Conservation (phyloP, 2,888 invertebrate genomes). For the Agrotis puta region DNA sequence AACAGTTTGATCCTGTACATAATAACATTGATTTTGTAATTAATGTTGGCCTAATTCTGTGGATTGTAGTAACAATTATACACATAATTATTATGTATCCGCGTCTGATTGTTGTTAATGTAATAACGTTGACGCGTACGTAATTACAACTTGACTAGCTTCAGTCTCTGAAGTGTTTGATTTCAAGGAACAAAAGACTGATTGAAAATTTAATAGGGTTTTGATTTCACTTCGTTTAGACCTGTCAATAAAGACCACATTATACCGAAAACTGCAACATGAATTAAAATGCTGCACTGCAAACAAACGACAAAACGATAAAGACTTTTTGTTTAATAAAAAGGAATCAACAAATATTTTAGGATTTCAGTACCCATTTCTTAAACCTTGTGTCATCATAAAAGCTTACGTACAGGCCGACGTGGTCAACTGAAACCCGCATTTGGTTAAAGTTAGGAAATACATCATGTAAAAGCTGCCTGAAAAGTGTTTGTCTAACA, state of each 20-base stretch:
- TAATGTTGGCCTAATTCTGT: not conserved
- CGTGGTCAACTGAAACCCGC: not conserved
- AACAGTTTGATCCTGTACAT: not conserved
- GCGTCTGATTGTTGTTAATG: too few species aligned
- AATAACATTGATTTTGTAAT: not conserved
- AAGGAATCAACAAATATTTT: not conserved
- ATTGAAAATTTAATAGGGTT: too few species aligned
- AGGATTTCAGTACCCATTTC: not conserved
- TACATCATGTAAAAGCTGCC: too few species aligned
- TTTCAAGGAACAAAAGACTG: too few species aligned
- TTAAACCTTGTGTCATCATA: not conserved
- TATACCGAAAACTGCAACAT: too few species aligned
- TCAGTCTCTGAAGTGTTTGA: too few species aligned
- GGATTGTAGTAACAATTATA: too few species aligned
- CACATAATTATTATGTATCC: too few species aligned
- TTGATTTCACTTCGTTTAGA: too few species aligned
- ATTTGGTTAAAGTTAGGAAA: not conserved
- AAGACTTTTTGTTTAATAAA: not conserved
- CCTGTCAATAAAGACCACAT: too few species aligned
- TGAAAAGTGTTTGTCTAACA: not conserved
- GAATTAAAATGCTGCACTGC: not conserved
- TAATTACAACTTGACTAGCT: too few species aligned
- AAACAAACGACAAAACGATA: not conserved
- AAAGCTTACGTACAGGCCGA: not conserved
- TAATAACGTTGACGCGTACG: too few species aligned